Percentiles rank a stretch among this genome's conserved stretches.
phyloP scores from a whole-genome alignment of 2,113 vertebrate species.

The Rhipidura dahli region DNA sequence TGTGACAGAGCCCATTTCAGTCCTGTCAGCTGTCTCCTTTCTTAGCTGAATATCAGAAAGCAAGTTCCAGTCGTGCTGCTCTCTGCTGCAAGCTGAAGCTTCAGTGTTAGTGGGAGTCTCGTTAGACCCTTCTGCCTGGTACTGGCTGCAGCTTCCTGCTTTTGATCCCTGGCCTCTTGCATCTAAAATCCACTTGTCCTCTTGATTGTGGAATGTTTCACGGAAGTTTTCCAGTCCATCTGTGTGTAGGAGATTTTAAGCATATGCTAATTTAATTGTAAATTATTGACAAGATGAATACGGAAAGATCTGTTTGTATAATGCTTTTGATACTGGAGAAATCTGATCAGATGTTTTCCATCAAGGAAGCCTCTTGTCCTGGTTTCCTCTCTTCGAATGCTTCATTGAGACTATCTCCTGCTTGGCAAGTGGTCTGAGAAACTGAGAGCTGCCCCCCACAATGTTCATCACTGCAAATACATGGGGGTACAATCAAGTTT shows the following conservation, averaged over 20 bases:
- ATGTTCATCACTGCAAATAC: not conserved
- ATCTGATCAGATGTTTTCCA: slow-evolving; percentile 47
- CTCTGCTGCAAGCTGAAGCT: not conserved
- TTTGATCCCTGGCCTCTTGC: not conserved
- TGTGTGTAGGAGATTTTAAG: not conserved
- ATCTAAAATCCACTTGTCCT: not conserved
- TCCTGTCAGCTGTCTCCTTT: not conserved
- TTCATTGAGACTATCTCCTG: not conserved
- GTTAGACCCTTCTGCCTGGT: not conserved
- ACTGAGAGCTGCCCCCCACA: not conserved
- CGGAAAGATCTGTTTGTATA: slow-evolving; percentile 16
- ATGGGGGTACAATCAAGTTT: not conserved
- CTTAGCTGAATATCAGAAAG: not conserved
- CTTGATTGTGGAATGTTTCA: not conserved
- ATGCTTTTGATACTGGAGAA: slow-evolving; percentile 28
- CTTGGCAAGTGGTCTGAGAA: slow-evolving; percentile 8
- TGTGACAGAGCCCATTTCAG: not conserved
- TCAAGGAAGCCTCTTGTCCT: not conserved
- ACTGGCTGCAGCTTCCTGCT: not conserved
- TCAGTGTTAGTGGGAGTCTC: not conserved
- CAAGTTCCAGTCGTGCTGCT: not conserved
- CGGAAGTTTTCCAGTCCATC: slow-evolving; percentile 17
- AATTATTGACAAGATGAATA: slow-evolving; percentile 48
- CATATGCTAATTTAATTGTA: slow-evolving; percentile 39
- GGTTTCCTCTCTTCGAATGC: not conserved